Evolutionary conservation across 1,140 invertebrate species (phyloP), one percentile per base, ranked within the genome.

Genomic region (Anastrepha ludens): DNA sequence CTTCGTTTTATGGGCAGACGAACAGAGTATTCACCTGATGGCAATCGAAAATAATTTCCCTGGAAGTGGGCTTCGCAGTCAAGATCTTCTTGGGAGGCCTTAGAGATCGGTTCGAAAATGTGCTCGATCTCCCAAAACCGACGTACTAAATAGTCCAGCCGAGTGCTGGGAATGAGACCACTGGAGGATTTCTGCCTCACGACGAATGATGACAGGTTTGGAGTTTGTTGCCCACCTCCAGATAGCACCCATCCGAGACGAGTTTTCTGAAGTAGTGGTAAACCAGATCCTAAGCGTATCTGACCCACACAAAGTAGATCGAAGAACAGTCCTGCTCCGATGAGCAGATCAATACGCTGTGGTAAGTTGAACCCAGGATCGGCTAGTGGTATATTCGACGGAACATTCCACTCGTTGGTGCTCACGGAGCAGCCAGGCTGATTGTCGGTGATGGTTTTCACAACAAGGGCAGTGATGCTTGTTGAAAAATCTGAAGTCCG

Each of bases 251-350:
- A 78, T 2, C 70, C 70, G 1, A n/a, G 6, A 2, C 1, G 70
- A 20, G 70, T 47, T 20, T 50, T 78, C 50, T 50, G 44, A 47
- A 78, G 41, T 11, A 55, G 2, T 9, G 47, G 70, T 0, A 20
- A 50, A 2, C 44, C 44, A 47, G 70, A 3, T 6, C 5, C 67
- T 39, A 62, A 44, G 6, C 15, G 17, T 15, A 78, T 50, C 44
- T 78, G 70, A 4, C 41, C 70, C 70, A 78, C 70, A 78, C 70
- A 78, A 78, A 78, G 20, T 17, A 67, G 60, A 9, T 67, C 29
- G 29, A 67, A 67, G 9, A 67, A 41, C 5, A 41, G 1, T 67
- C 29, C 29, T 41, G 8, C 7, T 29, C 64, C 20, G 17, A 39
- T 67, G 64, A 67, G 64, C 64, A 67, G 17, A 29, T 65, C 64